phyloP scores from a whole-genome alignment of 1,140 invertebrate species.

The Stenopsyche tienmushanensis region DNA sequence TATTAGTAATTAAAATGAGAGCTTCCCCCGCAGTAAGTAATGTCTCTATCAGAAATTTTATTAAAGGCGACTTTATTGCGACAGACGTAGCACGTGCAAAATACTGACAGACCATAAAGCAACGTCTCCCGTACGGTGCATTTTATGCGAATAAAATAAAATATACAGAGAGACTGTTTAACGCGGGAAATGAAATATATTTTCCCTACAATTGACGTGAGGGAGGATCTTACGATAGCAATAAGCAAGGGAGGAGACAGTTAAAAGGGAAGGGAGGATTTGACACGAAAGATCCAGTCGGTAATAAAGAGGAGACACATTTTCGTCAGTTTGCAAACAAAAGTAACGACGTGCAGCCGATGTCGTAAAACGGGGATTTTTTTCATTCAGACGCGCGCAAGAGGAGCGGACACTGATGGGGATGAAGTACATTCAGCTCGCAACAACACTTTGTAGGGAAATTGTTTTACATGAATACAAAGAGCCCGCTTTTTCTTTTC shows the following conservation, averaged over 20 bases:
- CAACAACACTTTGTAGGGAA: too few species aligned
- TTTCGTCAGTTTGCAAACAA: background rate
- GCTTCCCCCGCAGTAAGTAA: too few species aligned
- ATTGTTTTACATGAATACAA: too few species aligned
- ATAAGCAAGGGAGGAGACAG: slow-evolving; percentile 11
- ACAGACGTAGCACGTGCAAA: slow-evolving; percentile 14
- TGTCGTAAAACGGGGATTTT: background rate
- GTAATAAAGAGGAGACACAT: background rate
- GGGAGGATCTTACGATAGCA: slow-evolving; percentile 16
- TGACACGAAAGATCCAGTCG: background rate
- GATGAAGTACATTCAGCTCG: too few species aligned
- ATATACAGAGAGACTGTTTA: slow-evolving; percentile 14
- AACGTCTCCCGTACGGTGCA: slow-evolving; percentile 3
- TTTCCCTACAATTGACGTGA: slow-evolving; percentile 21
- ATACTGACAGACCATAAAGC: slow-evolving; percentile 15
- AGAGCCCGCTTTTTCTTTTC: too few species aligned
- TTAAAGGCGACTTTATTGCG: background rate
- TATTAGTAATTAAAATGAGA: too few species aligned
- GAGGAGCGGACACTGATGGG: too few species aligned
- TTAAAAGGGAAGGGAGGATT: background rate
- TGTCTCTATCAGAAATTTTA: too few species aligned
- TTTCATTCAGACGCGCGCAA: too few species aligned
- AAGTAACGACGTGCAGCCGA: background rate
- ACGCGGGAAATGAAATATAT: slow-evolving; percentile 29
- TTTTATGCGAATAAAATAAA: slow-evolving; percentile 21